These are phyloP conservation scores for Dynastes hyllus DNA, from an alignment of 2,888 invertebrate species.

Conservation along the genomic window DNA sequence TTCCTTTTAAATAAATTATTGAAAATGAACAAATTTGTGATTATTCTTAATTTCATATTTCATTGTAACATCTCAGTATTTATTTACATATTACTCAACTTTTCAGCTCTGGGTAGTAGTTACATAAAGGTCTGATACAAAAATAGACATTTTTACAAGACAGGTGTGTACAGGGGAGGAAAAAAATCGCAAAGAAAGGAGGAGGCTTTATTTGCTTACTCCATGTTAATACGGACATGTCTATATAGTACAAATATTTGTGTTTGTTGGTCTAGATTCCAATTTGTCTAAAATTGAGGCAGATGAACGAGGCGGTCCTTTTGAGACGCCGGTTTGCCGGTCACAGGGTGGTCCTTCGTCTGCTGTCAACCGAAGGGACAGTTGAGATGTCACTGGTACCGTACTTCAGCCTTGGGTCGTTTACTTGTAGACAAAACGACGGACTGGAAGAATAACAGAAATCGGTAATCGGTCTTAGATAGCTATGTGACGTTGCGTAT, in stretches of 20 bases:
- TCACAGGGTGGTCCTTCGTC: conserved; percentile 60
- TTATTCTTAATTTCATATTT: no score
- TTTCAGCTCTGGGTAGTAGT: no score
- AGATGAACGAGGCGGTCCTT: conserved; percentile 51
- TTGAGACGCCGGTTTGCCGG: conserved; percentile 45
- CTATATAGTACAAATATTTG: conserved; percentile 52
- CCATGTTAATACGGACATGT: conserved; percentile 27
- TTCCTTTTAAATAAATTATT: no score
- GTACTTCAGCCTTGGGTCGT: conserved; percentile 51
- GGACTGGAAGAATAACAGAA: conserved; percentile 35
- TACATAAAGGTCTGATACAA: background rate
- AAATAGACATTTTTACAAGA: background rate
- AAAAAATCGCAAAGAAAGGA: background rate
- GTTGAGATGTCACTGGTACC: conserved; percentile 59
- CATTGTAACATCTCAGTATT: no score
- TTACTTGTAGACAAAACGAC: conserved; percentile 30
- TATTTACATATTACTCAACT: no score
- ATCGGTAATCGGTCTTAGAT: background rate
- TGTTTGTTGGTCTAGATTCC: conserved; percentile 50
- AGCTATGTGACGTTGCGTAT: background rate
- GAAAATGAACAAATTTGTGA: no score
- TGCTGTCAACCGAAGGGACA: conserved; percentile 58
- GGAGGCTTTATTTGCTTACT: conserved; percentile 36
- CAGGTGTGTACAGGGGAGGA: background rate
- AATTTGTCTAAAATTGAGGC: conserved; percentile 55